Base-by-base conservation (phyloP, 2,888 invertebrate species). In the Melieria picta region DNA sequence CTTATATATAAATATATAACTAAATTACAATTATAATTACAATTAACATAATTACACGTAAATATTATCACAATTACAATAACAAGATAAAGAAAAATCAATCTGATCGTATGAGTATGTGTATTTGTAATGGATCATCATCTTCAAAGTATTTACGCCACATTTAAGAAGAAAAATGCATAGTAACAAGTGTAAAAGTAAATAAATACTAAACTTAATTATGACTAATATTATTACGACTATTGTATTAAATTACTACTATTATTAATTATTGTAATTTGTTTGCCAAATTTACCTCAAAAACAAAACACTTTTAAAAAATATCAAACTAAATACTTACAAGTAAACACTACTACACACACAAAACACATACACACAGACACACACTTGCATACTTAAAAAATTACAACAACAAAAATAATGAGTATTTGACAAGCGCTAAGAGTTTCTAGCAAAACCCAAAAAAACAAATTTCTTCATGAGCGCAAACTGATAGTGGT, bases 211-310 rank as follows among this genome's bases (percentile, higher is more conserved):
- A 63, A 16, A 46, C 47, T 47, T 61, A 61, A 61, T 61, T 67
- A 52, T 62, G 56, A 70, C 48, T 58, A 64, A 60, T 69, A 47
- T 63, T 58, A 58, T 30, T 58, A 30, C 30, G 30, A 30, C 30
- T 30, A 60, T 58, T 52, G 52, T 62, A 62, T n/a, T 48, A 60
- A 65, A 60, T 48, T 57, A 57, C 13, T 67, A 46, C 64, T 52
- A 58, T 55, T 47, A 69, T 57, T 50, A 65, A 58, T 61, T 65
- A 69, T 61, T 67, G 63, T 72, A 57, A 80, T 80, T 80, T 82
- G 82, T 83, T 85, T 84, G 85, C 85, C 85, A 85, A 85, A 85
- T 85, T 84, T 85, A 85, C 85, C 85, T 84, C 85, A 84, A 81
- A 73, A 80, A 74, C 45, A 69, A 75, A 74, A 68, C 67, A 30